Conservation (phyloP, 2,113 vertebrate genomes). For the Elanoides forficatus region DNA sequence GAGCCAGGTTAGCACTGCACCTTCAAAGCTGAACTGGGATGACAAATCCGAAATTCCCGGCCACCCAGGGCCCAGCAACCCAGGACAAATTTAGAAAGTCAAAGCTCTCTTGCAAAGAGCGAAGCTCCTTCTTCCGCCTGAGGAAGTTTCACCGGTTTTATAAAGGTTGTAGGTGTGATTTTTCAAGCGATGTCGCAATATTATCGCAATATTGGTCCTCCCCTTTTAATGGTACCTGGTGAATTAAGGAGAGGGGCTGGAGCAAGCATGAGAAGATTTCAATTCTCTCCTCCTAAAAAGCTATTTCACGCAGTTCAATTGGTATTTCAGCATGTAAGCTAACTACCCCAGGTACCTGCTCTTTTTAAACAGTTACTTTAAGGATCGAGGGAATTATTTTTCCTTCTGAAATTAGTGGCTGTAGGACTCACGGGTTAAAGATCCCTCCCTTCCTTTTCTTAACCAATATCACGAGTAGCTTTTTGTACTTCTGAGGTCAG, state of each 20-base stretch:
- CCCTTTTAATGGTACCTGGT: background rate
- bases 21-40: background rate
- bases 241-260: background rate
- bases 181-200: accelerated
- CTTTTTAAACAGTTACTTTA: background rate
- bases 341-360: too few relatives aligned
- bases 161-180: background rate
- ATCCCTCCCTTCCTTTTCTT: background rate
- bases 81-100: background rate
- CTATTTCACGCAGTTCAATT: background rate
- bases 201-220: accelerated
- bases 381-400: background rate
- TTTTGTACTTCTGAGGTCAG: background rate
- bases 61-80: background rate
- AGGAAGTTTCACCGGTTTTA: background rate
- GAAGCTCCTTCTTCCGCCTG: background rate
- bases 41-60: background rate
- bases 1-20: background rate
- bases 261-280: accelerated
- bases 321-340: background rate
- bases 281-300: background rate
- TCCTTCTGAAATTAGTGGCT: background rate
- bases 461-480: accelerated
- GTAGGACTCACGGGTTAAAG: background rate
- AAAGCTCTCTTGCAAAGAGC: background rate